Conservation (phyloP, 1,140 invertebrate species). For the Bombus sibiricus region DNA sequence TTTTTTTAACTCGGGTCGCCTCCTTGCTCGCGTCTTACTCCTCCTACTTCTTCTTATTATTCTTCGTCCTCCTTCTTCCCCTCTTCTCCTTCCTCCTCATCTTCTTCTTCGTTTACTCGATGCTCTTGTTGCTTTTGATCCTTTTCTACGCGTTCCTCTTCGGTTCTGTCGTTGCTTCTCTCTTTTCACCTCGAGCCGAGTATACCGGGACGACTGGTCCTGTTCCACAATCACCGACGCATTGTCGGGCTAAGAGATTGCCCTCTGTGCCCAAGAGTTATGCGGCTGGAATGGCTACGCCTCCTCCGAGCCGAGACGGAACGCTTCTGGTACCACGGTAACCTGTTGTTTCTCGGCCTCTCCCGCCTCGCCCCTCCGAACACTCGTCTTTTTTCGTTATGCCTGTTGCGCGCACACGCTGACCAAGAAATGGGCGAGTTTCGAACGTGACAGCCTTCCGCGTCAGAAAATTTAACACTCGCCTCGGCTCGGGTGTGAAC, state of each 20-base stretch:
- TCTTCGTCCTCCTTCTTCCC: neutral
- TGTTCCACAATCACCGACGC: constrained; percentile 65
- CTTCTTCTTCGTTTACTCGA: neutral
- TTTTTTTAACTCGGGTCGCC: neutral
- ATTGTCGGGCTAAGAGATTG: constrained; percentile 65
- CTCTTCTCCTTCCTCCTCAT: neutral
- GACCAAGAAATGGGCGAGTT: constrained; percentile 9
- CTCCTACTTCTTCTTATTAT: neutral
- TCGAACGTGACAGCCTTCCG: constrained; percentile 32
- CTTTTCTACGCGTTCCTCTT: neutral
- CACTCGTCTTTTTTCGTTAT: constrained; percentile 25
- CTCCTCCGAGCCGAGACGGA: constrained; percentile 46
- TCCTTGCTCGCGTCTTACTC: neutral
- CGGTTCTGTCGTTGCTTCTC: neutral
- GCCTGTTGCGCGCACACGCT: constrained; percentile 14
- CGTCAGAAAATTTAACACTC: constrained; percentile 22
- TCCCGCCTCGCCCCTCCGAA: neutral
- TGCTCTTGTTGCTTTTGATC: constrained; percentile 15
- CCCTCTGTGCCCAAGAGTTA: constrained; percentile 65
- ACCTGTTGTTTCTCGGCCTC: constrained; percentile 57
- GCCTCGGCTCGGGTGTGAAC: neutral
- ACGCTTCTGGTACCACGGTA: constrained; percentile 62
- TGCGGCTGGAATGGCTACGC: constrained; percentile 61
- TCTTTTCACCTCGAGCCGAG: neutral
- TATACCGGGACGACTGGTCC: neutral